Evolutionary conservation across 2,888 invertebrate genomes (phyloP), one percentile per base, ranked within the genome.

Genomic region (Reticulitermes lucifugus): DNA sequence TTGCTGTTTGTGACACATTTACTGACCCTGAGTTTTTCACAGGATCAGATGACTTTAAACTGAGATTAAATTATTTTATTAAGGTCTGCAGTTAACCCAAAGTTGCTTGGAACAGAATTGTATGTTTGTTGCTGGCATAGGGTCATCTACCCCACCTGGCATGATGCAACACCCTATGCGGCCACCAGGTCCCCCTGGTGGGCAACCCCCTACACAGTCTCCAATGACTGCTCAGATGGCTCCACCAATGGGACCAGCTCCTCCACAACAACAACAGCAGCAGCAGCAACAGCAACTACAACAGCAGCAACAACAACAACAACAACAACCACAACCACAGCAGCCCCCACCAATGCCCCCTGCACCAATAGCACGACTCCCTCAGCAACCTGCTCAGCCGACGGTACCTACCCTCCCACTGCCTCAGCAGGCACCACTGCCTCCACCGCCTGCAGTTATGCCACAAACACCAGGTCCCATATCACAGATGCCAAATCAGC

Each of bases 211-310:
- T 83, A 92, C 92, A 1, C 93, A 93, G 83, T 90, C 93, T 85
- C 93, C 93, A 5, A 92, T 93, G 92, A 92, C 93, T 2, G 93
- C 92, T 0, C 93, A 93, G 88, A 93, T 93, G 93, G 93, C 93
- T 55, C 93, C 93, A 3, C 92, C 93, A n/a, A 93, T 92, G 14
- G 92, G 91, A 87, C 91, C 92, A 51, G 92, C 92, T 1, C 93
- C 92, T 43, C 92, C 85, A 55, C 86, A 55, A 86, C 87, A 60
- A 84, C 88, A 41, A 77, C 87, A 84, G 51, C 87, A 87, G 14
- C 87, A 87, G 35, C 85, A 82, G 60, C 86, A 83, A 55, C 86
- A 86, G 60, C 85, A 82, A 46, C 85, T 83, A 73, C 86, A 85
- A 65, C 85, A 81, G 60, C 84, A 80, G n/a, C 86, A 80, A 41